phyloP scores from a whole-genome alignment of 2,797 vertebrate species.

The Molossus alvarezi region DNA sequence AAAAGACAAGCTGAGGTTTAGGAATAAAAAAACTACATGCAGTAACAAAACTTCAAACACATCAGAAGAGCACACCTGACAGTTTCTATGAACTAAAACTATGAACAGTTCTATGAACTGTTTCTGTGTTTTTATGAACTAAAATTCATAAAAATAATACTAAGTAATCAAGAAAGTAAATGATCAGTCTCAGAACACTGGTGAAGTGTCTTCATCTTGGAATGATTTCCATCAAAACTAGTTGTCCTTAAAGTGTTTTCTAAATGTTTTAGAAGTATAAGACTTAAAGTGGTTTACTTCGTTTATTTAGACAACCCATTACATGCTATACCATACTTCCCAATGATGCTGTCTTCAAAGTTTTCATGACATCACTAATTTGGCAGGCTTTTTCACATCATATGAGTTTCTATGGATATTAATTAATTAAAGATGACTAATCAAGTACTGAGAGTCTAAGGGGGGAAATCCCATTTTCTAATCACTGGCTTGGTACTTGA shows the following conservation, averaged over 20 bases:
- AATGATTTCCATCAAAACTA: slow-evolving; percentile 52
- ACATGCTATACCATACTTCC: background rate
- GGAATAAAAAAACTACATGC: background rate
- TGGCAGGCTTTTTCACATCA: slow-evolving; percentile 21
- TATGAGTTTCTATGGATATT: background rate
- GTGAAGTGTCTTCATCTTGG: slow-evolving; percentile 18
- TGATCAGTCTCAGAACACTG: background rate
- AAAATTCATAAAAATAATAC: slow-evolving; percentile 28
- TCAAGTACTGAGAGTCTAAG: background rate
- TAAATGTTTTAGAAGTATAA: slow-evolving; percentile 45
- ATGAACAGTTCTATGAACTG: background rate
- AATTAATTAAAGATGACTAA: slow-evolving; percentile 43
- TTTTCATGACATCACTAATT: background rate
- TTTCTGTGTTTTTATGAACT: background rate
- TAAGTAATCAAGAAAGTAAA: slow-evolving; percentile 58
- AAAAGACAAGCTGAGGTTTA: background rate
- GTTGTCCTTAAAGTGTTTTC: slow-evolving; percentile 15
- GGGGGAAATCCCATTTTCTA: background rate
- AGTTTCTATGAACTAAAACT: background rate
- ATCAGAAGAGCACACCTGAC: background rate
- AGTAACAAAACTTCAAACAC: slow-evolving; percentile 26
- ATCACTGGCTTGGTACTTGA: slow-evolving; percentile 16
- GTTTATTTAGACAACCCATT: slow-evolving; percentile 52
- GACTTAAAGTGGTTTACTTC: slow-evolving; percentile 29
- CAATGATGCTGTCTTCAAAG: slow-evolving; percentile 32